Evolutionary conservation across 2,888 invertebrate genomes (phyloP), one percentile per base, ranked within the genome.

Genomic region (Desoria tigrina): DNA sequence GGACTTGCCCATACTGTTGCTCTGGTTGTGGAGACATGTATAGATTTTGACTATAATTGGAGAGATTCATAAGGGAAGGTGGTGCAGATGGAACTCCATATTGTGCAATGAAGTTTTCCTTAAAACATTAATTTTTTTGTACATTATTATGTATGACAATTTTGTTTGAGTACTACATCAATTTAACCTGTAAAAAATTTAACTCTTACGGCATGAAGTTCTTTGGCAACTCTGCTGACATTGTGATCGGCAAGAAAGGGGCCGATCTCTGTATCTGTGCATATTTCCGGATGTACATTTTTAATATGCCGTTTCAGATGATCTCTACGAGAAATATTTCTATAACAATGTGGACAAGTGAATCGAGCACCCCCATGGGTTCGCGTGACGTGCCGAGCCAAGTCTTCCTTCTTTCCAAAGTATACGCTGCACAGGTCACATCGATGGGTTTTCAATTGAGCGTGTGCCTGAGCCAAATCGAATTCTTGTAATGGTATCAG

Each of bases 251-350:
- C 42, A 11, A 62, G 64, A 27, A 68, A 68, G 14, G 68, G 68
- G 14, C 68, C 68, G 14, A 68, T 64, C 42, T 65, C 68, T 0
- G 61, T 68, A 9, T 64, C 68, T 11, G 65, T 68, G 50, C 68
- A 68, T 49, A 50, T 61, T 32, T 68, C 68, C 14, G 68, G 68
- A 26, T 68, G 68, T 42, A 69, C 69, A 42, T 67, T 63, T 37
- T 68, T 61, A 14, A 73, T 68, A 57, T 73, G 71, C 1, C 68
- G 65, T 37, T 68, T 66, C 42, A 73, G 64, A 54, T 73, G 72
- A 50, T 73, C 72, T 16, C 72, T 28, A 42, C 72, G 50, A 4
- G 69, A 69, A 23, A 73, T 64, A 24, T 64, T 63, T 61, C 71
- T 60, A 2, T 21, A 50, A 42, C 73, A 74, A 23, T 72, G 70